phyloP scores from a whole-genome alignment of 1,140 invertebrate species.

The Melipona quadrifasciata region DNA sequence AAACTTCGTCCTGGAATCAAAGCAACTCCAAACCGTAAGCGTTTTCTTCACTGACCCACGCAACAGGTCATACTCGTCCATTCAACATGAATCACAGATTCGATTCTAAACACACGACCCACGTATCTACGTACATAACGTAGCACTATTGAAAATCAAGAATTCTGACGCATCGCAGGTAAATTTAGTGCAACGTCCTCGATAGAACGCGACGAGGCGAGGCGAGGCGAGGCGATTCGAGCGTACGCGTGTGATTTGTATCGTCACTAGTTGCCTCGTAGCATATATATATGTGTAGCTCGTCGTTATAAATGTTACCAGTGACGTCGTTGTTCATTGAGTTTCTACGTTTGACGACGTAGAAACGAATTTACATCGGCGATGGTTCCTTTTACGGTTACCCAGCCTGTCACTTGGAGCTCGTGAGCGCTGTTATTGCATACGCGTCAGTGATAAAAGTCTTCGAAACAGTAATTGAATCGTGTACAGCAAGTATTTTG shows the following conservation, averaged over 20 bases:
- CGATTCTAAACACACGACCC: neutral
- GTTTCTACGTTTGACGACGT: neutral
- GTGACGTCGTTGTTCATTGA: slow-evolving; percentile 47
- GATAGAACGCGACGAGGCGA: neutral
- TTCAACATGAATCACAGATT: slow-evolving; percentile 6
- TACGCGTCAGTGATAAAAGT: too few relatives aligned
- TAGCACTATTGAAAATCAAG: neutral
- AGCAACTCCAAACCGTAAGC: neutral
- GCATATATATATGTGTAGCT: neutral
- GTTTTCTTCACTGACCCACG: neutral
- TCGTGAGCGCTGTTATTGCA: too few relatives aligned
- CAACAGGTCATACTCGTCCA: neutral
- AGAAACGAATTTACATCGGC: slow-evolving; percentile 24
- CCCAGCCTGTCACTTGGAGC: neutral
- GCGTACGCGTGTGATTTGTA: neutral
- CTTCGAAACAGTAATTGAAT: too few relatives aligned
- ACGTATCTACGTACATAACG: neutral
- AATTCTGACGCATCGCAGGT: slow-evolving; percentile 31
- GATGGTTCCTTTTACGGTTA: slow-evolving; percentile 17
- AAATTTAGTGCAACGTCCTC: slow-evolving; percentile 41
- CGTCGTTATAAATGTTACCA: slow-evolving; percentile 8
- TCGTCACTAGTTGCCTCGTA: neutral
- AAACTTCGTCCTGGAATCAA: neutral
- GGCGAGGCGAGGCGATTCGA: neutral
- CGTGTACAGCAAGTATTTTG: too few relatives aligned